Evolutionary conservation across 1,140 invertebrate genomes (phyloP).

Genomic region (Adoxophyes honmai): DNA sequence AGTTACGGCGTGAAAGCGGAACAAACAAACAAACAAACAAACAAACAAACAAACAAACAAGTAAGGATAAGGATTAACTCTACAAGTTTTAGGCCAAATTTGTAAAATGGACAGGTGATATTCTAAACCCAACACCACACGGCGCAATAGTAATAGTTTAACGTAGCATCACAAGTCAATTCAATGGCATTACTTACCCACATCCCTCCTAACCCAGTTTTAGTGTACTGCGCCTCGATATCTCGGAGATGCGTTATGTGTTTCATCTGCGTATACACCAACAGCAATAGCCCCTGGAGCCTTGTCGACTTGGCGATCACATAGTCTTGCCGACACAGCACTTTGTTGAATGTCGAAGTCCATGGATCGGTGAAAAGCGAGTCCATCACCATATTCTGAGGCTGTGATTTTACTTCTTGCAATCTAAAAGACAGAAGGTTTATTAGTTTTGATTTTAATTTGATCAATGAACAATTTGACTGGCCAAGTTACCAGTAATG

Average conservation of each 20-base stretch:
- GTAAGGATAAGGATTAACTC: no score
- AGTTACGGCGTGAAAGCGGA: no score
- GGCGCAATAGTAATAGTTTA: no score
- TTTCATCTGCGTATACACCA: conserved; percentile 85
- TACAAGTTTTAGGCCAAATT: no score
- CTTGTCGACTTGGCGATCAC: conserved; percentile 87
- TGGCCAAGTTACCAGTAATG: no score
- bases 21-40: no score
- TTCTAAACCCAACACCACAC: no score
- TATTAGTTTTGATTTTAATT: not conserved
- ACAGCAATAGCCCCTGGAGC: conserved; percentile 88
- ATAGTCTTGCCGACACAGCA: conserved; percentile 84
- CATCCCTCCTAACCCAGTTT: conserved; percentile 92
- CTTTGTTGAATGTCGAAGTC: conserved; percentile 86
- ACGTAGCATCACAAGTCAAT: no score
- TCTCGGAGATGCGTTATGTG: conserved; percentile 89
- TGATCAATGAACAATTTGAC: no score
- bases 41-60: no score
- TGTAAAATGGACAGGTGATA: no score
- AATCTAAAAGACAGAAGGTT: conserved; percentile 77
- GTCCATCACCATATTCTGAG: conserved; percentile 89
- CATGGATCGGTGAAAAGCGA: conserved; percentile 90
- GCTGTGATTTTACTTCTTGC: conserved; percentile 93
- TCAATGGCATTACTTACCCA: conserved; percentile 80
- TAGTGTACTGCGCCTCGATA: conserved; percentile 90